Evolutionary conservation across 1,140 invertebrate species (phyloP).

Genomic region (Nebria ingens): DNA sequence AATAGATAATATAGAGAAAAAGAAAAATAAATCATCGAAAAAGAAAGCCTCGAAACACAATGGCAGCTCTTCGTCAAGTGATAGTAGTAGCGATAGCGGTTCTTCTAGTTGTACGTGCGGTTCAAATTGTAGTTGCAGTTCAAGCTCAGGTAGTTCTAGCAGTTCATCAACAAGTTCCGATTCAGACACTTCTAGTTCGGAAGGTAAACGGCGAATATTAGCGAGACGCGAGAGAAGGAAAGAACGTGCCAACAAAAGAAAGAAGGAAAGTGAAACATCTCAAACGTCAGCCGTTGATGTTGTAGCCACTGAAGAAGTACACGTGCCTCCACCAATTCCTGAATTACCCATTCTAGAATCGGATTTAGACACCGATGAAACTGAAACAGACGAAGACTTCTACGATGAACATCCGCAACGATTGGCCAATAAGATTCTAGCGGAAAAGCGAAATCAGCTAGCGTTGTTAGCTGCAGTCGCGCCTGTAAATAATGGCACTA

Average conservation of each 20-base stretch:
- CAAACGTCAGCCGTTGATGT: slow-evolving; percentile 36
- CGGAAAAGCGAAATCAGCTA: slow-evolving; percentile 61
- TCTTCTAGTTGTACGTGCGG: slow-evolving; percentile 68
- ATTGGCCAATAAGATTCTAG: slow-evolving; percentile 54
- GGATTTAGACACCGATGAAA: slow-evolving; percentile 71
- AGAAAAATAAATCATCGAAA: slow-evolving; percentile 29
- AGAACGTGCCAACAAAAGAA: slow-evolving; percentile 34
- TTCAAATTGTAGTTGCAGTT: slow-evolving; percentile 65
- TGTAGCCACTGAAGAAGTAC: slow-evolving; percentile 37
- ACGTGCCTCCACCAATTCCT: slow-evolving; percentile 31
- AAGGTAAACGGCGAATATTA: slow-evolving; percentile 36
- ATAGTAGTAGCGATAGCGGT: slow-evolving; percentile 62
- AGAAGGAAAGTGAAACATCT: slow-evolving; percentile 37
- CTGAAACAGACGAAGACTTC: slow-evolving; percentile 77
- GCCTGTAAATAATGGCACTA: slow-evolving; percentile 46
- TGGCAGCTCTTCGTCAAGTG: slow-evolving; percentile 43
- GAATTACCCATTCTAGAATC: slow-evolving; percentile 56
- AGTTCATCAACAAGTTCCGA: slow-evolving; percentile 60
- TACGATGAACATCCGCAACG: slow-evolving; percentile 70
- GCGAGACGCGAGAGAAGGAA: slow-evolving; percentile 32
- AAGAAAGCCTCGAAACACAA: slow-evolving; percentile 33
- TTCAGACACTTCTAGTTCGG: slow-evolving; percentile 50
- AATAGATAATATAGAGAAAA: slow-evolving; percentile 15
- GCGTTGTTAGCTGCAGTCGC: slow-evolving; percentile 45
- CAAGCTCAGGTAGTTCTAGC: slow-evolving; percentile 43